A percentile compares a stretch with the other conserved stretches of the same genome.
Conservation (phyloP, 92 coral and sea anemone genomes). For the Parazoanthus swiftii region DNA sequence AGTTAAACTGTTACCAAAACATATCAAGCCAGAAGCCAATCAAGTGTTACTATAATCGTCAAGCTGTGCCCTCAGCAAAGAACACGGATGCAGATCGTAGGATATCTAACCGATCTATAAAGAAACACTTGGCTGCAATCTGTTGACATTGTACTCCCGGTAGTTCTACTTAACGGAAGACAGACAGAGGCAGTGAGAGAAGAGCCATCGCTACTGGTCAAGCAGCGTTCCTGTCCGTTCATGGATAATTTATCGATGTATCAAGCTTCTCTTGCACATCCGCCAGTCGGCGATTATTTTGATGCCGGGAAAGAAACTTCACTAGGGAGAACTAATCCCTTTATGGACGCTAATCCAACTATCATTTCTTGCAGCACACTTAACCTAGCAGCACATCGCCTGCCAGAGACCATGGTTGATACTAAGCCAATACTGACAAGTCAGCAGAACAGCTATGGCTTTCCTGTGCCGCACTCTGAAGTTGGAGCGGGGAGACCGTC, state of each 20-base stretch:
- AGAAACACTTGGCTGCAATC: conserved; percentile 28
- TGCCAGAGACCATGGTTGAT: conserved; percentile 71
- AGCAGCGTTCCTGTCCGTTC: conserved; percentile 51
- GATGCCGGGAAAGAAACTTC: conserved; percentile 83
- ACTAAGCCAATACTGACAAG: conserved; percentile 68
- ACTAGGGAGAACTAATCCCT: conserved; percentile 59
- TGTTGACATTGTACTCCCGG: conserved; percentile 51
- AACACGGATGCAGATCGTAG: conserved; percentile 70
- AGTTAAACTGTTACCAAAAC: conserved; percentile 83
- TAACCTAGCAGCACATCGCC: conserved; percentile 71
- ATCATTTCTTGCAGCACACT: conserved; percentile 76
- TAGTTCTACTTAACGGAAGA: conserved; percentile 39
- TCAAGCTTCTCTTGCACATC: conserved; percentile 63
- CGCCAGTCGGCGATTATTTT: conserved; percentile 64
- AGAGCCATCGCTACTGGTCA: conserved; percentile 33
- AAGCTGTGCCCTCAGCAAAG: conserved; percentile 83
- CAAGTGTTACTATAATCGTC: conserved; percentile 82
- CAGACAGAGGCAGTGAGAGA: conserved; percentile 29
- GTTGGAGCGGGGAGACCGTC: conserved; percentile 60
- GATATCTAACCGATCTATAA: conserved; percentile 35
- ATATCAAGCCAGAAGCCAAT: conserved; percentile 84
- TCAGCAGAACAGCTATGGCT: conserved; percentile 64
- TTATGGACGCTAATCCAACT: conserved; percentile 69
- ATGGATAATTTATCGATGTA: conserved; percentile 65
- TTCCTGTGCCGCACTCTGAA: conserved; percentile 67